Conservation (phyloP, 2,113 vertebrate species). For the Poecilia latipinna region DNA sequence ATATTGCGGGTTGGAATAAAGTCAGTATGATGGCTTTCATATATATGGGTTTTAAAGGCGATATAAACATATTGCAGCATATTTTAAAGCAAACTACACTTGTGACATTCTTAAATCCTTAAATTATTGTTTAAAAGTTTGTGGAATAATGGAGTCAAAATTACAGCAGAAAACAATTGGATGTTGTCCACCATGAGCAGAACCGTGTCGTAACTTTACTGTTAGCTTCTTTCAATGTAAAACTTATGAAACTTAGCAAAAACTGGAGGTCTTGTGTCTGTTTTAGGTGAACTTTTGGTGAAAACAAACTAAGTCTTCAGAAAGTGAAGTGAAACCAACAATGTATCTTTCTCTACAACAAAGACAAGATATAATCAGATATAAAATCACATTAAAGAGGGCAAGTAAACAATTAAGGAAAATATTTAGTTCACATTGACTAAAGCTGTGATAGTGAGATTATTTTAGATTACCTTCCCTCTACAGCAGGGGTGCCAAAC, state of each 20-base stretch:
- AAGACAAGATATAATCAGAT: neutral
- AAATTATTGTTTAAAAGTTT: neutral
- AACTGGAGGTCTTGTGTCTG: too few relatives aligned
- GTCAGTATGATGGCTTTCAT: neutral
- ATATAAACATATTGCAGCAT: neutral
- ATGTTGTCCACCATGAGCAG: too few relatives aligned
- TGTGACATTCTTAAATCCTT: too few relatives aligned
- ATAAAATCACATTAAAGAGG: neutral
- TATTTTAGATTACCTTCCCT: too few relatives aligned
- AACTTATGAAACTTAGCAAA: too few relatives aligned
- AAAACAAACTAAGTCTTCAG: too few relatives aligned
- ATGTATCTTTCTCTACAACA: neutral
- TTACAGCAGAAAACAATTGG: neutral
- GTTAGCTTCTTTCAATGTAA: too few relatives aligned
- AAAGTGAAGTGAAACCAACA: neutral
- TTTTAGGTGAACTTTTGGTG: too few relatives aligned
- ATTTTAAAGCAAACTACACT: neutral
- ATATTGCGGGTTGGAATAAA: neutral
- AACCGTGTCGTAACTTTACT: neutral
- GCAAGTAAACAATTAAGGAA: neutral
- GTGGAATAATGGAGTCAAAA: neutral
- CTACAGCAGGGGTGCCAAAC: too few relatives aligned
- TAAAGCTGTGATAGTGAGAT: neutral
- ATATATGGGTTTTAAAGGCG: neutral
- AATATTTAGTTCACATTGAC: neutral